phyloP scores from a whole-genome alignment of 2,113 vertebrate species.

The Thalassarche chlororhynchos region DNA sequence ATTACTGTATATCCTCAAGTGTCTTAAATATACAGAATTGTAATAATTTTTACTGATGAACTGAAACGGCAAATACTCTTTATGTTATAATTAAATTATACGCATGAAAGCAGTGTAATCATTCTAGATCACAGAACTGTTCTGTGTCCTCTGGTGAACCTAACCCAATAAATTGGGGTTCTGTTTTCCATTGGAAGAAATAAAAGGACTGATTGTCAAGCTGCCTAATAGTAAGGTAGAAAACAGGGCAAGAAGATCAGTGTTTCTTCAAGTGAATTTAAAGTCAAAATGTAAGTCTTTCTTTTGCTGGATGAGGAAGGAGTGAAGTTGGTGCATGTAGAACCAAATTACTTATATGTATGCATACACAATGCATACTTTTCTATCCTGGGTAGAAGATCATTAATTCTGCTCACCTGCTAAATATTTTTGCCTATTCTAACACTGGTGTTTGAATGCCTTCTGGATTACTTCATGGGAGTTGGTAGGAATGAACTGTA shows the following conservation, averaged over 20 bases:
- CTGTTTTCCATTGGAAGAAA: conserved; percentile 65
- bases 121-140: conserved; percentile 32
- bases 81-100: conserved; percentile 39
- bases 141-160: conserved; percentile 70
- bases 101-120: conserved; percentile 29
- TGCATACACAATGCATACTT: neutral
- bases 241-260: neutral
- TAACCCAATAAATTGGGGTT: conserved; percentile 62
- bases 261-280: neutral
- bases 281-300: neutral
- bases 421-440: neutral
- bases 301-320: neutral
- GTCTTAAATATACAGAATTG: neutral
- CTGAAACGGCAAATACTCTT: neutral
- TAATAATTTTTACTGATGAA: neutral
- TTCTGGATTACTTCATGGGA: neutral
- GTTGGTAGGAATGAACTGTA: neutral
- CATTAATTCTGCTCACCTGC: neutral
- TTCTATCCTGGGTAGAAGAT: neutral
- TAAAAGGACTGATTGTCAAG: conserved; percentile 50
- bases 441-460: neutral
- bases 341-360: neutral
- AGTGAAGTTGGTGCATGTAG: neutral
- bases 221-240: neutral
- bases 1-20: neutral